Evolutionary conservation across 2,888 invertebrate genomes (phyloP), one percentile per base, ranked within the genome.

Genomic region (Thymelicus acteon): DNA sequence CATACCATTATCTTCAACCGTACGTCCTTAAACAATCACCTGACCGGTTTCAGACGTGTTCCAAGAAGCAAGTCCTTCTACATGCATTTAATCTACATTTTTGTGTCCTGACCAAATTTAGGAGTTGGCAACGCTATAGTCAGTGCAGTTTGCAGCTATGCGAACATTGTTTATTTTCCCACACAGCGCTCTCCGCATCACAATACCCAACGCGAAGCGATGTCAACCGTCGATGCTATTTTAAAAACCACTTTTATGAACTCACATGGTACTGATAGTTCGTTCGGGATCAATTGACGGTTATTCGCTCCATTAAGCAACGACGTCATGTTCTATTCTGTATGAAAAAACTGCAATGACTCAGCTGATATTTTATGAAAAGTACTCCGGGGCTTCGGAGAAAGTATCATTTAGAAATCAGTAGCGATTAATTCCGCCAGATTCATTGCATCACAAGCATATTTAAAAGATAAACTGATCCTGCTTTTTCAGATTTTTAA

Each of bases 221-320:
- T 58, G 37, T 58, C 37, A 39, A 13, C 40, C 57, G 57, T 15
- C 37, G 66, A 62, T 58, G 63, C 57, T 69, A 69, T 69, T 69
- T 63, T 69, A 63, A 48, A 68, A 63, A 58, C 69, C 8, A 62
- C 63, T 54, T 68, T 68, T 69, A 69, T 69, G 47, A 69, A 69
- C 62, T 62, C 69, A 48, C 37, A 63, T 69, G 57, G 24, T 37
- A 47, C 62, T 48, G 24, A 67, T 58, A 39, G 60, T 44, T 19
- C 40, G 67, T 44, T 54, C 54, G 47, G 57, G 62, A 62, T 62
- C 68, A 68, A 68, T 68, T 68, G 68, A 37, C 62, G 62, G 39
- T 47, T 47, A 48, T 68, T 69, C 48, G 39, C 67, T 67, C 48
- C 60, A 49, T 67, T 66, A 66, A n/a, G 15, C 60, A 48, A 37